These are phyloP conservation scores for Neodiprion fabricii DNA, from an alignment of 1,140 invertebrate species.

Conservation along the genomic window DNA sequence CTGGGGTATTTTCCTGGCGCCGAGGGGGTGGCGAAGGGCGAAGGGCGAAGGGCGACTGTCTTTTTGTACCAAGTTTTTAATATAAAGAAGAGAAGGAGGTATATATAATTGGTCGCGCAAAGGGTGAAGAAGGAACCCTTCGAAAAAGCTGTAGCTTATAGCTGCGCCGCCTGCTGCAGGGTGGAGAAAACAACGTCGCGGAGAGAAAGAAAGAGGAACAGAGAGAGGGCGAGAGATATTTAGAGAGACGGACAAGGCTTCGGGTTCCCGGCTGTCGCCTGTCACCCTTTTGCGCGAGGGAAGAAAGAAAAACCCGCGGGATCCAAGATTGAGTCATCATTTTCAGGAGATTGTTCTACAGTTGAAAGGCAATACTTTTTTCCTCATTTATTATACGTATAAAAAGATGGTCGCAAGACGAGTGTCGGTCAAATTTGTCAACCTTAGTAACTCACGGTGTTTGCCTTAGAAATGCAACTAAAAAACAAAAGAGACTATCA, in stretches of 20 bases:
- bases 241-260: conserved; percentile 22
- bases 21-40: background rate
- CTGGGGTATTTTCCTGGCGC: background rate
- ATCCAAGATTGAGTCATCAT: conserved; percentile 2
- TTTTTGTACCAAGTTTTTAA: background rate
- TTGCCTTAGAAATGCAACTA: no score
- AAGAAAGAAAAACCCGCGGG: background rate
- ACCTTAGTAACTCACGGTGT: no score
- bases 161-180: background rate
- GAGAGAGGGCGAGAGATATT: conserved; percentile 11
- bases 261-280: background rate
- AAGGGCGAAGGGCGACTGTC: background rate
- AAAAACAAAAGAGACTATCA: no score
- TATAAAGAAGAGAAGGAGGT: background rate
- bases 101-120: background rate
- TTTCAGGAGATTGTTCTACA: background rate
- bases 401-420: background rate
- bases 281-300: background rate
- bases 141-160: background rate
- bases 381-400: background rate
- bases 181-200: conserved; percentile 13
- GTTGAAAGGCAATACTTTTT: background rate
- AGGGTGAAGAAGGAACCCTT: background rate
- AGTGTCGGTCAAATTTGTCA: no score
- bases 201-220: conserved; percentile 9